These are phyloP conservation scores for Harpalus rubripes DNA, from an alignment of 2,888 invertebrate species.

Conservation along the genomic window DNA sequence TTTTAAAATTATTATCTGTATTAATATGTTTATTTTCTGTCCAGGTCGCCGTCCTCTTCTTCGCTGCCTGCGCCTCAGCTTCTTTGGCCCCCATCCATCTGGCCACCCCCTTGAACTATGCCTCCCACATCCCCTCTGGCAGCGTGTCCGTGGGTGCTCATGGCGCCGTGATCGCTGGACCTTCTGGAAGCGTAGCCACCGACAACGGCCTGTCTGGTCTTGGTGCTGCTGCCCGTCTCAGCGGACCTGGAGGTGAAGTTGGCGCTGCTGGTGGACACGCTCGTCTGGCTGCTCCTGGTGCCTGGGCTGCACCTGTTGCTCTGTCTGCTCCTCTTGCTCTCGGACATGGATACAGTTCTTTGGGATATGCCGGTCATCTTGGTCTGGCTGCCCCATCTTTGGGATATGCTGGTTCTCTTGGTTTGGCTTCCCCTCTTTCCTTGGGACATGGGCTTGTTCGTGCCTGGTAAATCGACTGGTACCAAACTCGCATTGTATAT, in stretches of 20 bases:
- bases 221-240: constrained; percentile 54
- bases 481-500: neutral
- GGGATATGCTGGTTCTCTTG: no score
- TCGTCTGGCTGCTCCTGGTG: constrained; percentile 42
- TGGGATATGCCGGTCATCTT: constrained; percentile 26
- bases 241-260: constrained; percentile 63
- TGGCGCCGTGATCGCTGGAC: constrained; percentile 66
- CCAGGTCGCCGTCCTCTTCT: constrained; percentile 34
- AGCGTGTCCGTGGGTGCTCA: constrained; percentile 45
- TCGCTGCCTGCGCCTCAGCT: constrained; percentile 10
- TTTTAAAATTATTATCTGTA: neutral
- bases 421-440: no score
- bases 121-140: constrained; percentile 57
- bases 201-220: constrained; percentile 58
- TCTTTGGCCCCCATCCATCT: neutral
- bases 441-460: constrained; percentile 61
- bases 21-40: neutral
- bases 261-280: constrained; percentile 47
- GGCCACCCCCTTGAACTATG: neutral
- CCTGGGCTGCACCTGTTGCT: neutral
- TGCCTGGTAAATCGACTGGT: constrained; percentile 56
- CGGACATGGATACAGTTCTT: neutral
- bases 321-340: neutral
- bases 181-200: constrained; percentile 49
- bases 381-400: constrained; percentile 59